Conservation (phyloP, 2,113 vertebrate species). For the Phrynocephalus versicolor region DNA sequence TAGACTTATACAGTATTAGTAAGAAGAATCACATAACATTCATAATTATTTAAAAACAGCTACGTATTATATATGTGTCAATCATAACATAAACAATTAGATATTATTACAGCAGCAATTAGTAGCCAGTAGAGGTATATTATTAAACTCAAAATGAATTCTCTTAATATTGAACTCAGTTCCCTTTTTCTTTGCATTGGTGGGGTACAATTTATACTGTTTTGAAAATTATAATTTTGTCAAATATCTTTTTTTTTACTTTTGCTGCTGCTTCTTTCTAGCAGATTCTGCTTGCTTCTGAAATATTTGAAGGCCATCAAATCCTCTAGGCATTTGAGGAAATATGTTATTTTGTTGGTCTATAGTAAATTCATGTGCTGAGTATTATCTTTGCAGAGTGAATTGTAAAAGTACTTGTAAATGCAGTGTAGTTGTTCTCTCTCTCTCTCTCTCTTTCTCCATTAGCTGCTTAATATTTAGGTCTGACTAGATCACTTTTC, state of each 20-base stretch:
- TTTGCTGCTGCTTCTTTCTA: constrained; percentile 1
- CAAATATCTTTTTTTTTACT: neutral
- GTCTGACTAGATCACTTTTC: neutral
- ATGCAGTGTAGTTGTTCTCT: neutral
- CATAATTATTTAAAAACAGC: neutral
- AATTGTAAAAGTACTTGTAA: neutral
- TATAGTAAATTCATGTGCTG: constrained; percentile 1
- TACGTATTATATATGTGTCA: neutral
- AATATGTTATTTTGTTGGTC: neutral
- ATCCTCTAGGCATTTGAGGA: neutral
- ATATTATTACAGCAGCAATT: neutral
- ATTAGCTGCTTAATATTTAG: neutral
- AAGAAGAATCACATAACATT: constrained; percentile 22
- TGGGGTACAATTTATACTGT: neutral
- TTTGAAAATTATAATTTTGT: constrained; percentile 28
- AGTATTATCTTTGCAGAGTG: neutral
- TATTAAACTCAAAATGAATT: neutral
- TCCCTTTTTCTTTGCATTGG: neutral
- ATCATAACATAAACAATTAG: neutral
- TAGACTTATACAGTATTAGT: neutral
- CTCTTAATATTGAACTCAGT: neutral
- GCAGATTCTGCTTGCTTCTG: neutral
- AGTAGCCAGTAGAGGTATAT: neutral
- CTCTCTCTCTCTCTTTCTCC: neutral
- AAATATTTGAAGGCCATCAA: neutral